Conservation (phyloP, 2,888 invertebrate species). For the Stegophylla sp. region DNA sequence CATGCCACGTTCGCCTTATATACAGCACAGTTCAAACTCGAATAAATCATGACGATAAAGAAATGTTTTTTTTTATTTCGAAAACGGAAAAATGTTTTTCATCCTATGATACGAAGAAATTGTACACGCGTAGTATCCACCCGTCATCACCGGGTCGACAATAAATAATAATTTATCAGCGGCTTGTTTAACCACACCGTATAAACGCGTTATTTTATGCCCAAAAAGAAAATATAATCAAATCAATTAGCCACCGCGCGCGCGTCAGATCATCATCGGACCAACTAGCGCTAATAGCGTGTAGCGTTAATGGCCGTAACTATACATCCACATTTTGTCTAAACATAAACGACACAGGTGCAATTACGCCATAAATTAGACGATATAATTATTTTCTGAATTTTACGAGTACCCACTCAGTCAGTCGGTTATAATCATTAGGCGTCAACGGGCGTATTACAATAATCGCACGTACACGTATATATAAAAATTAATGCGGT, state of each 20-base stretch:
- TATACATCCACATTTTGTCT: neutral
- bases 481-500: too few species aligned
- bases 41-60: too few species aligned
- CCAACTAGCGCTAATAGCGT: neutral
- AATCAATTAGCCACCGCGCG: neutral
- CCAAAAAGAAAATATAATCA: neutral
- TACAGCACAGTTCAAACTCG: too few species aligned
- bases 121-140: too few species aligned
- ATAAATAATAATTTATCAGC: neutral
- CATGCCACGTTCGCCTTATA: too few species aligned
- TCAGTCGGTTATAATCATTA: neutral
- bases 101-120: too few species aligned
- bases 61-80: too few species aligned
- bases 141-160: neutral
- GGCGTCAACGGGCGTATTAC: neutral
- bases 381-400: constrained; percentile 1
- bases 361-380: constrained; percentile 21
- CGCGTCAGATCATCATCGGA: neutral
- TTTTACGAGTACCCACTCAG: neutral
- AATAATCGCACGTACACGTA: neutral
- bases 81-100: too few species aligned
- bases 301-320: neutral
- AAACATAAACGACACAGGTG: constrained; percentile 11
- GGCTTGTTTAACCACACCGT: neutral
- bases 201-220: neutral